phyloP scores from a whole-genome alignment of 2,797 vertebrate genomes.

The Percopsis omiscomaycus region DNA sequence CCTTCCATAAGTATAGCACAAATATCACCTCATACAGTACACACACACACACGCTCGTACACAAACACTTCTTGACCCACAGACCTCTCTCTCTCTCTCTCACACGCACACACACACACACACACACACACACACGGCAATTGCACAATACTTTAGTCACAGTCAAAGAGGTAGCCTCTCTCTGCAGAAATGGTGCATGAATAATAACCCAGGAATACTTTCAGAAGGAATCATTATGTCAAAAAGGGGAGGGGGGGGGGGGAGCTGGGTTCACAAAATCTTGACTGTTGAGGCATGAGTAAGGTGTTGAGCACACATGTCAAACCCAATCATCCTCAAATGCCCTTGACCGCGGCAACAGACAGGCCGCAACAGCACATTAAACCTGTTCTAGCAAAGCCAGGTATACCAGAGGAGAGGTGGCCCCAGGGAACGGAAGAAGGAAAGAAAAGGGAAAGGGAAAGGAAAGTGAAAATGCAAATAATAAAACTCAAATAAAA shows the following conservation, averaged over 20 bases:
- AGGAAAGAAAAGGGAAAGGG: conserved; percentile 7
- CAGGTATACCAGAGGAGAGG: too few species aligned
- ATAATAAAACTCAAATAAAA: conserved; percentile 14
- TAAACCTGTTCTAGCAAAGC: too few species aligned
- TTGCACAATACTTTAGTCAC: not conserved
- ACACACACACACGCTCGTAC: not conserved
- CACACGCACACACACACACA: not conserved
- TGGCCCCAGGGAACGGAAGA: too few species aligned
- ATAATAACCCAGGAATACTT: not conserved
- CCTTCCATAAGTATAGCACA: not conserved
- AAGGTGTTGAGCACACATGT: not conserved
- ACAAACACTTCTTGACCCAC: too few species aligned
- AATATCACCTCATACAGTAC: not conserved
- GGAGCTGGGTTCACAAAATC: too few species aligned
- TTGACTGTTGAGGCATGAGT: not conserved
- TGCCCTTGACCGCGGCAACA: not conserved
- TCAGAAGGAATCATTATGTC: too few species aligned
- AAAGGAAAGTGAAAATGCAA: conserved; percentile 12
- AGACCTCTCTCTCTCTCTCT: not conserved
- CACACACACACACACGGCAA: not conserved
- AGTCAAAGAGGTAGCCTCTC: not conserved
- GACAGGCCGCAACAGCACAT: not conserved
- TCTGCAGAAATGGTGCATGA: not conserved
- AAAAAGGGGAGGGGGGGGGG: too few species aligned
- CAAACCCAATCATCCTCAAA: not conserved